Percentiles rank a stretch among this genome's conserved stretches.
Conservation (phyloP, 1,140 invertebrate genomes). For the Sminthurinus signatus region DNA sequence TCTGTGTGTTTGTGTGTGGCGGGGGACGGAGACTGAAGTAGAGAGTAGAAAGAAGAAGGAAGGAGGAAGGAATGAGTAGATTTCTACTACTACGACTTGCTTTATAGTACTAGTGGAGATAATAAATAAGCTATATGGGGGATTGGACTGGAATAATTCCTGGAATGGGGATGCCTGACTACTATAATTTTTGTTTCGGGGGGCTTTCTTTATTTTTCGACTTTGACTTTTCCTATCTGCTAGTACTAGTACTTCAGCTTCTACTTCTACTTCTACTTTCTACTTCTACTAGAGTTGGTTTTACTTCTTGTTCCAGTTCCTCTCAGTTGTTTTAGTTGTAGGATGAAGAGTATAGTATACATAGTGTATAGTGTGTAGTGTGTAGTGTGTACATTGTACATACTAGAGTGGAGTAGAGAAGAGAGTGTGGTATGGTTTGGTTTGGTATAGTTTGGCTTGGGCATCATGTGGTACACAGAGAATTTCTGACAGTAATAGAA, state of each 20-base stretch:
- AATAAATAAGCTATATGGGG: slow-evolving; percentile 37
- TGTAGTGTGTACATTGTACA: no score
- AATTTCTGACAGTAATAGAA: slow-evolving; percentile 40
- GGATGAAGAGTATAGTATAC: no score
- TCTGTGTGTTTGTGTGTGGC: no score
- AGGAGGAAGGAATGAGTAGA: background rate
- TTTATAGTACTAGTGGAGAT: slow-evolving; percentile 28
- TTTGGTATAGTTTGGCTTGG: slow-evolving; percentile 21
- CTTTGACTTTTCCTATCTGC: background rate
- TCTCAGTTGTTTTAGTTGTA: background rate
- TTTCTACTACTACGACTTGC: slow-evolving; percentile 18
- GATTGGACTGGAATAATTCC: slow-evolving; percentile 35
- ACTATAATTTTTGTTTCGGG: slow-evolving; percentile 36
- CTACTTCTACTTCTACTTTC: background rate
- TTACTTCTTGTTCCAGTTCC: slow-evolving; percentile 4
- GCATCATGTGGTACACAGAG: slow-evolving; percentile 42
- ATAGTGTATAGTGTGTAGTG: no score
- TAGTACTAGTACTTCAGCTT: slow-evolving; percentile 1
- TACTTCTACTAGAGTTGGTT: no score
- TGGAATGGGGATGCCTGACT: slow-evolving; percentile 30
- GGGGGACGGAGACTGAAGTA: no score
- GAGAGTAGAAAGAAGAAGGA: background rate
- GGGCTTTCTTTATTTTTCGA: slow-evolving; percentile 26
- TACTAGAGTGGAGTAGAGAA: no score
- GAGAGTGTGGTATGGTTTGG: no score